Conservation (phyloP, 2,797 vertebrate genomes). For the Yasuhikotakia modesta region DNA sequence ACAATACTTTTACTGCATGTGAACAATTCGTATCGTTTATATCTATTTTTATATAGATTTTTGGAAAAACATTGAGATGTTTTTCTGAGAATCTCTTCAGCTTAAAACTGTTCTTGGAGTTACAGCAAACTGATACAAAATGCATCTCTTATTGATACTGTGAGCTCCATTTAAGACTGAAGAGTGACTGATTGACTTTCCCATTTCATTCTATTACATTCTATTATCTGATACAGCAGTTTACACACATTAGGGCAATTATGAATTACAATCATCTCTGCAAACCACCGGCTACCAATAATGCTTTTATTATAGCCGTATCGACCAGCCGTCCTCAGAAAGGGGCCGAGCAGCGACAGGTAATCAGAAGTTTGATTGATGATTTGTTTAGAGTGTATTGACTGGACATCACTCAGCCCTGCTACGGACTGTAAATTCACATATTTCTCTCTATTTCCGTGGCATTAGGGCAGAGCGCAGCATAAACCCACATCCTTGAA, state of each 20-base stretch:
- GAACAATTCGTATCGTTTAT: too few species aligned
- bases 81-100: background rate
- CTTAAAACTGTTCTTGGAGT: background rate
- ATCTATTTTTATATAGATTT: too few species aligned
- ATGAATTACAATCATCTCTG: constrained; percentile 56
- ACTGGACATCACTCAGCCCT: constrained; percentile 49
- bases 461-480: constrained; percentile 41
- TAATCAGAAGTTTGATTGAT: constrained; percentile 58
- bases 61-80: background rate
- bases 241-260: constrained; percentile 55
- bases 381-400: constrained; percentile 57
- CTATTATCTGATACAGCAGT: constrained; percentile 47
- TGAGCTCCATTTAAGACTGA: constrained; percentile 3
- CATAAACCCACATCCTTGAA: constrained; percentile 49
- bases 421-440: constrained; percentile 51
- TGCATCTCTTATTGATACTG: background rate
- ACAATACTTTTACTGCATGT: too few species aligned
- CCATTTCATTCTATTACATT: constrained; percentile 46
- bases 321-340: constrained; percentile 50
- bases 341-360: constrained; percentile 48
- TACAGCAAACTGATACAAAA: background rate
- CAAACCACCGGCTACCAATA: constrained; percentile 49
- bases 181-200: constrained; percentile 49
- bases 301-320: constrained; percentile 55
- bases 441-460: constrained; percentile 35